Conservation (phyloP, 2,888 invertebrate species). For the Drosophila mimetica region DNA sequence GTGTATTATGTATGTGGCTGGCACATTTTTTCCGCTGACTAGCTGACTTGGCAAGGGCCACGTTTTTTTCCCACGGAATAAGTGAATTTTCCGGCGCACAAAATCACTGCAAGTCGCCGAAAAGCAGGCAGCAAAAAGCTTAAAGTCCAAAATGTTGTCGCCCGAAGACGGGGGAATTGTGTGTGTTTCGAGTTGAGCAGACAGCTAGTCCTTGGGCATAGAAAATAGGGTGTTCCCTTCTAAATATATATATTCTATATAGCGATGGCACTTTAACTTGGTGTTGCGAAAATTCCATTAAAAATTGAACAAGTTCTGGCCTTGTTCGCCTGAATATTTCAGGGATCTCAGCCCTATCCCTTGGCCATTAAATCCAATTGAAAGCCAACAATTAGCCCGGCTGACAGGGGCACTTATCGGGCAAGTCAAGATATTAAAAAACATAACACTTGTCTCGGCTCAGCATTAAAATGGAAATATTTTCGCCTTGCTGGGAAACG, state of each 20-base stretch:
- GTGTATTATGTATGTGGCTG: slow-evolving; percentile 72
- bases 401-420: slow-evolving; percentile 6
- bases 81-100: slow-evolving; percentile 17
- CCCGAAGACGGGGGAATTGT: background rate
- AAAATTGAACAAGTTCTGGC: background rate
- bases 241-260: slow-evolving; percentile 9
- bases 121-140: slow-evolving; percentile 49
- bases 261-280: slow-evolving; percentile 5
- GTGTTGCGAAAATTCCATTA: background rate
- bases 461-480: slow-evolving; percentile 43
- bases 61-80: slow-evolving; percentile 9
- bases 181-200: background rate
- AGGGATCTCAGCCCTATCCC: background rate
- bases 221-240: slow-evolving; percentile 18
- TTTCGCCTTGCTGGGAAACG: background rate
- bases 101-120: slow-evolving; percentile 39
- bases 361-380: slow-evolving; percentile 5
- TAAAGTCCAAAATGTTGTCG: slow-evolving; percentile 42
- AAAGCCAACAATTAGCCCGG: slow-evolving; percentile 25
- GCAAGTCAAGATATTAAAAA: slow-evolving; percentile 23
- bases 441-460: slow-evolving; percentile 35
- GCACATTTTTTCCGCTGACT: slow-evolving; percentile 39
- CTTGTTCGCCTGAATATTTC: slow-evolving; percentile 2
- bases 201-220: slow-evolving; percentile 20
- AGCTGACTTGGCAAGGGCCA: slow-evolving; percentile 46